Conservation (phyloP, 2,888 invertebrate genomes). For the Pristionchus japonicus region DNA sequence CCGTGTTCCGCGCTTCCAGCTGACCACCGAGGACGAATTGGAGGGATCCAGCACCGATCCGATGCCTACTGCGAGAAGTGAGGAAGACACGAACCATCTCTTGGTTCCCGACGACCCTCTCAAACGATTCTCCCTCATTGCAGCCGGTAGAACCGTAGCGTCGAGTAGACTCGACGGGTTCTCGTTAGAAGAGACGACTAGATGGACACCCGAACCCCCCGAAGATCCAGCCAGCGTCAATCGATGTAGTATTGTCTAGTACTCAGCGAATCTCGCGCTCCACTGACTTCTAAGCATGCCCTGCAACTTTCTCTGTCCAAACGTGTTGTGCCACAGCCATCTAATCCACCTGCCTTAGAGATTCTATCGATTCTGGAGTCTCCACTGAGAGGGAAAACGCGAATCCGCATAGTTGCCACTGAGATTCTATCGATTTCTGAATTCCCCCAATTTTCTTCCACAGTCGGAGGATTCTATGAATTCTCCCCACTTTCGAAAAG, state of each 20-base stretch:
- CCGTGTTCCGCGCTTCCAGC: slow-evolving; percentile 33
- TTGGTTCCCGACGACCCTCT: background rate
- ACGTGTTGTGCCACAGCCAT: slow-evolving; percentile 10
- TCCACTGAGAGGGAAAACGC: background rate
- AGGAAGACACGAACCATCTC: background rate
- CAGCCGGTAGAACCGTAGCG: slow-evolving; percentile 17
- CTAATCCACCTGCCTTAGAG: background rate
- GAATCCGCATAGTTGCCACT: background rate
- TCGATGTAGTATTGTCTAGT: slow-evolving; percentile 32
- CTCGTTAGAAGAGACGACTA: background rate
- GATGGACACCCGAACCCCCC: background rate
- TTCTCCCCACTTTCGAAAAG: background rate
- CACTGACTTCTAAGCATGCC: background rate
- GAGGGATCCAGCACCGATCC: slow-evolving; percentile 7
- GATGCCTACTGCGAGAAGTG: slow-evolving; percentile 41
- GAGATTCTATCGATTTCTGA: background rate
- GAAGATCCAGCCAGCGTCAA: background rate
- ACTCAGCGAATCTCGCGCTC: background rate
- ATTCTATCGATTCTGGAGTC: background rate
- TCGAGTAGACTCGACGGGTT: background rate
- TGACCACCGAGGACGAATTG: slow-evolving; percentile 37
- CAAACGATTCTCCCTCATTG: background rate
- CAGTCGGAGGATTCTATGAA: no score
- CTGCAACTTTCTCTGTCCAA: background rate
- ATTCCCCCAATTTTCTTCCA: no score